Evolutionary conservation across 1,140 invertebrate species (phyloP).

Genomic region (Cylas formicarius): DNA sequence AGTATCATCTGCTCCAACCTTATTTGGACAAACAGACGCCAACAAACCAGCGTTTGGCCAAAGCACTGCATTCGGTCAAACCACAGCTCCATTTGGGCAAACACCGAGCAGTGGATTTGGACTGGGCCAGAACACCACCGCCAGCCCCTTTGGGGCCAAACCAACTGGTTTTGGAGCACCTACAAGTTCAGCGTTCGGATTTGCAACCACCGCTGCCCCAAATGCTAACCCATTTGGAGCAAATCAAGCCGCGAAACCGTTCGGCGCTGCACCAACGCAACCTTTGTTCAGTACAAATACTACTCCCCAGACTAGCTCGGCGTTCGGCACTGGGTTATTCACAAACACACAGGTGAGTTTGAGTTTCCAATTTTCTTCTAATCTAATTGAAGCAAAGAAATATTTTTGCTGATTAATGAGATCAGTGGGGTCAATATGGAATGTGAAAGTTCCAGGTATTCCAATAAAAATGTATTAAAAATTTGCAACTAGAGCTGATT

Average conservation of each 20-base stretch:
- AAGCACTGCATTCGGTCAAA: slow-evolving; percentile 34
- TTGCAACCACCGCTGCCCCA: slow-evolving; percentile 35
- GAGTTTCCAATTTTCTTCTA: no score
- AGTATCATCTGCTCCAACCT: slow-evolving; percentile 37
- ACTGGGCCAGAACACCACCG: slow-evolving; percentile 12
- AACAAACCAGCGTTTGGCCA: slow-evolving; percentile 37
- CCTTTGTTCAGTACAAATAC: slow-evolving; percentile 46
- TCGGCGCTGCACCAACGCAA: slow-evolving; percentile 40
- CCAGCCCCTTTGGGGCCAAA: slow-evolving; percentile 23
- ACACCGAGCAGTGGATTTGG: slow-evolving; percentile 31
- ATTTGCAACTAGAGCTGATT: no score
- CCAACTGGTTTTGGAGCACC: slow-evolving; percentile 37
- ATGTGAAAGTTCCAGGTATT: no score
- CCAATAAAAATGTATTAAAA: no score
- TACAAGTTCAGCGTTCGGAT: slow-evolving; percentile 28
- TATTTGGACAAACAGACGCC: slow-evolving; percentile 45
- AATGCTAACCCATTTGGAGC: slow-evolving; percentile 28
- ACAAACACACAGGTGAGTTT: slow-evolving; percentile 25
- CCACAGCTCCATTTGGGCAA: slow-evolving; percentile 41
- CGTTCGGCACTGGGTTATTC: slow-evolving; percentile 27
- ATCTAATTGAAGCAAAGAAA: no score
- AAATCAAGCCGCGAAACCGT: slow-evolving; percentile 32
- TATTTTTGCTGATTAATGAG: no score
- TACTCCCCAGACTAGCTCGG: slow-evolving; percentile 35
- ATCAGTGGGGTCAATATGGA: no score